These are phyloP conservation scores for Linnaemya vulpina DNA, from an alignment of 2,888 invertebrate genomes.

Conservation along the genomic window DNA sequence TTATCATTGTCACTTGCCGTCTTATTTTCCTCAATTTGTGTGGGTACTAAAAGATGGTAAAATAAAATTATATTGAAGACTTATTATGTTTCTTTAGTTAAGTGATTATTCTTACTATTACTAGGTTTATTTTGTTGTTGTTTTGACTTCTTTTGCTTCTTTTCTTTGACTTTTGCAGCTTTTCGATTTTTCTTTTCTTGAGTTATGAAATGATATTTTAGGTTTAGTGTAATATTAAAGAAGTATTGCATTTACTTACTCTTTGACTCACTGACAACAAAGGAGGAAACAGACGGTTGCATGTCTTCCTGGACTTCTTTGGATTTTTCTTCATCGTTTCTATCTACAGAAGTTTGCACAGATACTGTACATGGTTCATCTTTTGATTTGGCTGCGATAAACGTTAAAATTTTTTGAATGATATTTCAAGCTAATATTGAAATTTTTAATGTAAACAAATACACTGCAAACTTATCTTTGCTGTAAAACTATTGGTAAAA, in stretches of 20 bases:
- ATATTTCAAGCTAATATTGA: no score
- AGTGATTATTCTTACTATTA: slow-evolving; percentile 60
- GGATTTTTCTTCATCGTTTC: slow-evolving; percentile 22
- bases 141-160: slow-evolving; percentile 76
- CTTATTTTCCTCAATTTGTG: slow-evolving; percentile 16
- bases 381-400: slow-evolving; percentile 34
- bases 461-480: no score
- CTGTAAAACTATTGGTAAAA: no score
- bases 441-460: no score
- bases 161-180: slow-evolving; percentile 76
- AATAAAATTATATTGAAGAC: background rate
- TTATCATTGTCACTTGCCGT: background rate
- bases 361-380: slow-evolving; percentile 31
- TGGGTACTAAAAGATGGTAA: background rate
- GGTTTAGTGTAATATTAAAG: background rate
- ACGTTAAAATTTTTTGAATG: background rate
- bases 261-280: slow-evolving; percentile 21
- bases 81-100: background rate
- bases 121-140: slow-evolving; percentile 62
- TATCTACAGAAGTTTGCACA: slow-evolving; percentile 21
- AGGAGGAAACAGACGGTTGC: background rate
- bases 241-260: slow-evolving; percentile 18
- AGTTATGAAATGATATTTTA: background rate
- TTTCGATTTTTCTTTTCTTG: slow-evolving; percentile 71
- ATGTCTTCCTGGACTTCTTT: slow-evolving; percentile 19